phyloP scores from a whole-genome alignment of 2,113 vertebrate species.

The Cryptomyrus ogoouensis region DNA sequence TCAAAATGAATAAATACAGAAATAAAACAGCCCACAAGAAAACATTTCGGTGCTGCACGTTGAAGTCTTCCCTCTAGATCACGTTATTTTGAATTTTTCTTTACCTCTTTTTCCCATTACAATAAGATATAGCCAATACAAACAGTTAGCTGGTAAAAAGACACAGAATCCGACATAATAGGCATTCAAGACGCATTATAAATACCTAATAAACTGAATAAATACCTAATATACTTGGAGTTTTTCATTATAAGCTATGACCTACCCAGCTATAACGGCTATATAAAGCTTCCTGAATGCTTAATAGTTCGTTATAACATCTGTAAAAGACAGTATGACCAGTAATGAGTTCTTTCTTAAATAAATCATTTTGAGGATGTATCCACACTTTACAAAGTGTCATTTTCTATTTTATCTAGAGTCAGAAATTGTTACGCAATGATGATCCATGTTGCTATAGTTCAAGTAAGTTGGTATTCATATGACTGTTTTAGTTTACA shows the following conservation, averaged over 20 bases:
- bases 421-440: background rate
- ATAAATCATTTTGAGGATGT: background rate
- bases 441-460: background rate
- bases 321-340: background rate
- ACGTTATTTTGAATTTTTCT: background rate
- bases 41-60: background rate
- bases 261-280: background rate
- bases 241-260: background rate
- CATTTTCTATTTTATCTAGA: background rate
- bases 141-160: background rate
- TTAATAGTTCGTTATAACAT: background rate
- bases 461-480: conserved; percentile 10
- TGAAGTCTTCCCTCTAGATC: background rate
- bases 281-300: background rate
- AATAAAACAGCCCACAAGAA: background rate
- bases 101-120: background rate
- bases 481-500: background rate
- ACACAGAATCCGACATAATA: background rate
- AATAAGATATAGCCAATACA: background rate
- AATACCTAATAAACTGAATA: conserved; percentile 3
- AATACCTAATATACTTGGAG: background rate
- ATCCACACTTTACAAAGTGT: background rate
- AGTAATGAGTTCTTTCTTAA: background rate
- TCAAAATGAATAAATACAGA: conserved; percentile 10
- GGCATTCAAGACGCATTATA: conserved; percentile 7